Conservation (phyloP, 2,113 vertebrate genomes). For the Gambusia affinis region DNA sequence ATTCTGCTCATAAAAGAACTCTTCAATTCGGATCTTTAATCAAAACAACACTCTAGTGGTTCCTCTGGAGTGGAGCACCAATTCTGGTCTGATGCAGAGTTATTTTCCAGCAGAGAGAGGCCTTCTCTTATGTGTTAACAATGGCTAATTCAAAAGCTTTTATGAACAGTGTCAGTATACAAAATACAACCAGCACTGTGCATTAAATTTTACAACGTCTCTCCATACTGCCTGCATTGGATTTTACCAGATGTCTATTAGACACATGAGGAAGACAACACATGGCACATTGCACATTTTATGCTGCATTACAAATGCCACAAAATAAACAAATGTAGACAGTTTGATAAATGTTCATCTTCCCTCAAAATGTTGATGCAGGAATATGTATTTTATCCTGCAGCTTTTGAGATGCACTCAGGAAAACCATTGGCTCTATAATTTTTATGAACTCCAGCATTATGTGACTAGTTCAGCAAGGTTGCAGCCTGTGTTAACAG, state of each 20-base stretch:
- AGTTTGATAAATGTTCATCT: conserved; percentile 11
- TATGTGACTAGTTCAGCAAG: conserved; percentile 9
- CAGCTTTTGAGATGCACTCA: conserved; percentile 9
- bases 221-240: conserved; percentile 4
- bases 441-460: conserved; percentile 11
- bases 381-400: not conserved
- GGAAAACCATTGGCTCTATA: not conserved
- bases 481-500: conserved; percentile 22
- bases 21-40: conserved; percentile 26
- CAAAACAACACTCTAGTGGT: conserved; percentile 31
- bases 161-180: conserved; percentile 14
- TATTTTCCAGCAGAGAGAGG: conserved; percentile 33
- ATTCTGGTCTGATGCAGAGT: conserved; percentile 28
- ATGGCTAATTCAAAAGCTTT: conserved; percentile 31
- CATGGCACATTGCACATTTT: not conserved
- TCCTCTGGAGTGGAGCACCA: conserved; percentile 16
- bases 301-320: not conserved
- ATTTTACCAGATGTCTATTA: conserved; percentile 5
- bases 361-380: conserved; percentile 3
- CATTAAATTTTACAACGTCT: conserved; percentile 1
- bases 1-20: not conserved
- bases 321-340: not conserved
- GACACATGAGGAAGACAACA: not conserved
- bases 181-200: conserved; percentile 15
- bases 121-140: conserved; percentile 28